Evolutionary conservation across 30 jellyfish, hydroid and myxozoan genomes (phyloP), one percentile per base, ranked within the genome.

Genomic region (Turritopsis dohrnii): DNA sequence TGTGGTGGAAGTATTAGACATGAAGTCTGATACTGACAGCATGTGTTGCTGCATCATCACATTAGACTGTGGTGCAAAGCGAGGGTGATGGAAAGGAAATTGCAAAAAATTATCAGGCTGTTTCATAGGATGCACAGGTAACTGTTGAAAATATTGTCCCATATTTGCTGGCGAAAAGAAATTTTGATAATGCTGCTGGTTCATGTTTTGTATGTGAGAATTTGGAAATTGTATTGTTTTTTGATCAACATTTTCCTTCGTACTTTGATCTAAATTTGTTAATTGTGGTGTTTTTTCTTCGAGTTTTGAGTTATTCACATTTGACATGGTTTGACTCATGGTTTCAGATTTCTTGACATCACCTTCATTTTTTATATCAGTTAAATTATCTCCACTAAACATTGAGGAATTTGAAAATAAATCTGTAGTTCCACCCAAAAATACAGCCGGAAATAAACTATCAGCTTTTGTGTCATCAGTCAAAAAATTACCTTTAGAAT

Each of bases 361-460:
- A 75, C 30, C 77, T 21, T 69, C 77, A n/a, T n/a, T 23, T 69
- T 69, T 69, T 7, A 69, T 69, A 69, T 69, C 77, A 1, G 30
- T 16, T n/a, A 74, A 52, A 7, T 72, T 20, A 24, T 74, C 86
- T 27, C 83, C 65, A 74, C 65, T 52, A 82, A 60, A 82, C 26
- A 82, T 9, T 18, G 89, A 66, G 18, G 83, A 29, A 13, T 31
- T 65, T 21, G 83, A 65, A 65, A 82, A 82, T 19, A 82, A 21
- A 26, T 82, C 89, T 28, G 84, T 28, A 1, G 89, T 9, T 16
- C 86, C 89, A n/a, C 65, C 83, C 27, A 82, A 24, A 71, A 82
- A 82, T 16, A 53, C 89, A 21, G 85, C 52, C n/a, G 89, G 73
- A 66, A 82, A 82, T 41, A 82, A 24, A 82, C 89, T 82, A 65